Percentiles rank a stretch among this genome's conserved stretches.
phyloP scores from a whole-genome alignment of 2,113 vertebrate species.

The Mormoops blainvillei region DNA sequence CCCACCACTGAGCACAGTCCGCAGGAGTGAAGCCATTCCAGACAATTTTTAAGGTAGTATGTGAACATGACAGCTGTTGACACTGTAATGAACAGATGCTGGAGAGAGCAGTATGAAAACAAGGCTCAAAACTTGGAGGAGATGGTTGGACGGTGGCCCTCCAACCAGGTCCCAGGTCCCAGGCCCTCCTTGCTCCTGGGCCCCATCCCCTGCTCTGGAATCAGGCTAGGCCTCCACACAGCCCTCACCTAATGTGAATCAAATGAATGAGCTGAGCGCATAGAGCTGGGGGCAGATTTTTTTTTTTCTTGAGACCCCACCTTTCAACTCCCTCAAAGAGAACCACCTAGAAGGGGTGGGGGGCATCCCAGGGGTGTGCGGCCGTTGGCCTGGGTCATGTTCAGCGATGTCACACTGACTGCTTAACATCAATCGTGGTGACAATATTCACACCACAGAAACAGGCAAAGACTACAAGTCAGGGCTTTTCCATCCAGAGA shows the following conservation, averaged over 20 bases:
- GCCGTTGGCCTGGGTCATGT: rapidly evolving
- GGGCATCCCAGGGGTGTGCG: background rate
- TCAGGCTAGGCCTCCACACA: background rate
- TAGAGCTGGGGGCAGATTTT: background rate
- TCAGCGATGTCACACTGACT: rapidly evolving
- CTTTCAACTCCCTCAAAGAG: background rate
- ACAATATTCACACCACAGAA: background rate
- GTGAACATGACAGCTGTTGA: background rate
- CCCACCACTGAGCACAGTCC: background rate
- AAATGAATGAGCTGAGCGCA: background rate
- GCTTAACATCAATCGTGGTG: background rate
- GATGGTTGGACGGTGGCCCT: background rate
- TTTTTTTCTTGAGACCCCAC: background rate
- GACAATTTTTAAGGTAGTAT: background rate
- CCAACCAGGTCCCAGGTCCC: background rate
- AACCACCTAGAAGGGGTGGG: background rate
- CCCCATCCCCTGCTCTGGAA: background rate
- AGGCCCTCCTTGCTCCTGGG: background rate
- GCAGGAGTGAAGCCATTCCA: background rate
- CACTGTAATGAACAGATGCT: background rate
- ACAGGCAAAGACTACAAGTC: background rate
- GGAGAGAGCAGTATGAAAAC: background rate
- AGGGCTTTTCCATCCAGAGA: background rate
- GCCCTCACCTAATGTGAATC: background rate
- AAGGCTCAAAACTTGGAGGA: background rate